Evolutionary conservation across 2,888 invertebrate genomes (phyloP), one percentile per base, ranked within the genome.

Genomic region (Priocnemis perturbator): DNA sequence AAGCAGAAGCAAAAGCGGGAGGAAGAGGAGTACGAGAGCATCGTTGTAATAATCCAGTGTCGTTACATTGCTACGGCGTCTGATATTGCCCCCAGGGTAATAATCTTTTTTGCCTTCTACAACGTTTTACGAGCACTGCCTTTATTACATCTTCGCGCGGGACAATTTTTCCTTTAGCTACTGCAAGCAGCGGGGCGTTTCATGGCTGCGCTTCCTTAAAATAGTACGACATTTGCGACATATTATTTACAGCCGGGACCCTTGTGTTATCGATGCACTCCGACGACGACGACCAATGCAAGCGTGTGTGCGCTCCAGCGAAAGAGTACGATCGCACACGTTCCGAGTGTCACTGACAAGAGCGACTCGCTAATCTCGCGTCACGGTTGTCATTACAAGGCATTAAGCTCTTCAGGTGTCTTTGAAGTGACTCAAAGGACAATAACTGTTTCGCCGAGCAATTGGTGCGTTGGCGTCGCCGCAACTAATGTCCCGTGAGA

Each of bases 101-200:
- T 59, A 59, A 59, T 59, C 58, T 44, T 44, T 45, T 59, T 59
- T 45, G 30, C 30, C 65, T 30, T 62, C 65, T 60, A 60, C 60
- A 64, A 58, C 66, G 52, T 56, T 71, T 71, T 64, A 67, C 67
- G 66, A 58, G 65, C 48, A 59, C 48, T 19, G 44, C 47, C 59
- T 67, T 70, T 73, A 78, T 78, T 76, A 45, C 58, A 20, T 44
- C 58, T 44, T 59, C 58, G 45, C 45, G 11, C 44, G 50, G 50
- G 50, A 50, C 50, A 50, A 50, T 50, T 50, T 50, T 50, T 50
- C 50, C 50, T 50, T 50, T 50, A 9, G 50, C 14, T 19, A n/a
- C 50, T 9, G 15, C 4, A 26, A 26, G 26, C 37, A 17, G 50
- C 19, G 17, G 1, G 50, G 17, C 50, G 5, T 9, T 50, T 19